Base-by-base conservation (phyloP, 1,140 invertebrate species). In the Brachionus angularis region DNA sequence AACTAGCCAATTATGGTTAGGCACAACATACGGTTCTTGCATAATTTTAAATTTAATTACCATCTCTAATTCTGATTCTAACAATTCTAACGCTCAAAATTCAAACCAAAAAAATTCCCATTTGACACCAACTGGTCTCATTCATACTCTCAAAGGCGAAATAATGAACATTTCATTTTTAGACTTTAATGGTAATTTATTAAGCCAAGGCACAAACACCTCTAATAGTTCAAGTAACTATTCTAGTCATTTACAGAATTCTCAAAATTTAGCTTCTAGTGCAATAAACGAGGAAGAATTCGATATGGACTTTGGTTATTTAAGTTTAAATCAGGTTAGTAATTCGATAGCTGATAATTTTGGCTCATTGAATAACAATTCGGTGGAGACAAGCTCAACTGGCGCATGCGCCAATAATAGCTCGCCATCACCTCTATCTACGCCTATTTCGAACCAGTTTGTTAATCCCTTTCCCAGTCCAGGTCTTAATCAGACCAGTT, bases 151-250 rank as follows among this genome's bases (percentile, higher is more conserved):
- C 80, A 95, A 93, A 84, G 93, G 93, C 74, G 87, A 89, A 78
- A 93, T 97, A 78, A 82, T 95, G 75, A 88, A 88, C 64, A 91
- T 96, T 86, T 91, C 90, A 55, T 96, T 97, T 84, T 84, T 98
- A 78, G 93, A 98, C 75, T 92, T 89, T 79, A 91, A 89, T 79
- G 91, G 91, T 78, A 87, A 58, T 58, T 34, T 62, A 27, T 10
- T 25, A 7, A 12, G 29, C 10, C 12, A 16, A 5, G 21, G 33
- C n/a, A 33, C n/a, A 23, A 49, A 31, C 14, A 39, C 36, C 18
- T 21, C 44, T 4, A 21, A 47, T 47, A 47, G n/a, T n/a, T n/a
- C n/a, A n/a, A n/a, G n/a, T n/a, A n/a, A n/a, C n/a, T n/a, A n/a
- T n/a, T n/a, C n/a, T n/a, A n/a, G n/a, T n/a, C n/a, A n/a, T n/a